Conservation (phyloP, 2,797 vertebrate species). For the Sternotherus odoratus region DNA sequence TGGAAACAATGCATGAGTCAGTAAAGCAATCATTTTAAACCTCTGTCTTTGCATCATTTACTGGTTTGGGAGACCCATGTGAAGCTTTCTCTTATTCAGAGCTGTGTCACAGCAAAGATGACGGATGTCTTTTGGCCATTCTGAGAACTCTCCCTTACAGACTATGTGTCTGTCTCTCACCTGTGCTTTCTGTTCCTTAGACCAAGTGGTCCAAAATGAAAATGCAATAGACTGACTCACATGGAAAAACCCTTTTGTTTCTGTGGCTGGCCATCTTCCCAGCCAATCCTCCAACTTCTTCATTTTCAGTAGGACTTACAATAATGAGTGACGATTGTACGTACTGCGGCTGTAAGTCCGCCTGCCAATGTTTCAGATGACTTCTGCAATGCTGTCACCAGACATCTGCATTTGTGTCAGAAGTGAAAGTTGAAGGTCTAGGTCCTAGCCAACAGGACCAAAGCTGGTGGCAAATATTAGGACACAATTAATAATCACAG, state of each 20-base stretch:
- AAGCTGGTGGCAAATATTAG: neutral
- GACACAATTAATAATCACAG: neutral
- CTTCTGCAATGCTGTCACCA: neutral
- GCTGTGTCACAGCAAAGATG: neutral
- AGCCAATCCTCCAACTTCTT: neutral
- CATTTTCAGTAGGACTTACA: neutral
- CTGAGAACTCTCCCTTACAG: neutral
- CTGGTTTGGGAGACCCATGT: neutral
- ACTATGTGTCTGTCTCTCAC: neutral
- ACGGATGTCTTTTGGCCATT: neutral
- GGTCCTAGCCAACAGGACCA: neutral
- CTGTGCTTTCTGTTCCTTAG: neutral
- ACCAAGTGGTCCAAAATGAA: neutral
- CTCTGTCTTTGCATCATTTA: neutral
- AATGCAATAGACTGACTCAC: neutral
- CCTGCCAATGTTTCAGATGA: neutral
- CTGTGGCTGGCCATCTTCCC: neutral
- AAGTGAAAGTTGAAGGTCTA: neutral
- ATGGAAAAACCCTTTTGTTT: neutral
- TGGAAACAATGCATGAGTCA: neutral
- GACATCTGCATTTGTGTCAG: neutral
- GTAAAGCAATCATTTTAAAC: neutral
- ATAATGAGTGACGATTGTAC: neutral
- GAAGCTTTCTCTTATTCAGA: neutral
- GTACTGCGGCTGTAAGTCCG: accelerated